A percentile compares a stretch with the other conserved stretches of the same genome.
phyloP scores from a whole-genome alignment of 2,113 vertebrate species.

The Diadophis punctatus region DNA sequence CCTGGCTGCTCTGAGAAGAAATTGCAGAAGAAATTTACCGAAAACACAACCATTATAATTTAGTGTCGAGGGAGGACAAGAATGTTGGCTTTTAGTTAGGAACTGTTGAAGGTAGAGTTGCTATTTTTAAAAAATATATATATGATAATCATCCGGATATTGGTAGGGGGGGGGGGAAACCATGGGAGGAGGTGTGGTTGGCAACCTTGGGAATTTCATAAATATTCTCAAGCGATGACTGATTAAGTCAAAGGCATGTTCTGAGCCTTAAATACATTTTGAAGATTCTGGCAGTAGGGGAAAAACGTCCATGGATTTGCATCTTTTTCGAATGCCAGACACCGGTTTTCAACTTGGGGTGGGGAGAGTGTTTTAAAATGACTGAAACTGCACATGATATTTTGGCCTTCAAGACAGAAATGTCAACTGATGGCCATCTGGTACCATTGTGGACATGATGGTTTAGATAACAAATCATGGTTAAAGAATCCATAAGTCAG shows the following conservation, averaged over 20 bases:
- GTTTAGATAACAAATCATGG: background rate
- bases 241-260: background rate
- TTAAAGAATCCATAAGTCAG: background rate
- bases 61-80: constrained; percentile 79
- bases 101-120: constrained; percentile 45
- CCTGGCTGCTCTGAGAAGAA: constrained; percentile 81
- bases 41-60: constrained; percentile 85
- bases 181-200: constrained; percentile 29
- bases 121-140: background rate
- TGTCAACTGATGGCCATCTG: background rate
- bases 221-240: constrained; percentile 6
- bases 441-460: background rate
- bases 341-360: background rate
- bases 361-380: background rate
- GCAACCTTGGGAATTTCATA: constrained; percentile 10
- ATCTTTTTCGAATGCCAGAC: background rate
- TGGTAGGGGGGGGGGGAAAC: background rate
- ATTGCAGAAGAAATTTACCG: constrained; percentile 83
- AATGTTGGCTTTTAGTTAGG: constrained; percentile 64
- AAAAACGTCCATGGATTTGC: background rate
- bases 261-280: background rate
- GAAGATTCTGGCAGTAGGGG: background rate
- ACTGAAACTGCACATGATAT: background rate
- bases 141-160: constrained; percentile 53
- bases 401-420: background rate